Percentiles rank a stretch among this genome's conserved stretches.
Conservation (phyloP, 2,888 invertebrate species). For the Ceramica pisi region DNA sequence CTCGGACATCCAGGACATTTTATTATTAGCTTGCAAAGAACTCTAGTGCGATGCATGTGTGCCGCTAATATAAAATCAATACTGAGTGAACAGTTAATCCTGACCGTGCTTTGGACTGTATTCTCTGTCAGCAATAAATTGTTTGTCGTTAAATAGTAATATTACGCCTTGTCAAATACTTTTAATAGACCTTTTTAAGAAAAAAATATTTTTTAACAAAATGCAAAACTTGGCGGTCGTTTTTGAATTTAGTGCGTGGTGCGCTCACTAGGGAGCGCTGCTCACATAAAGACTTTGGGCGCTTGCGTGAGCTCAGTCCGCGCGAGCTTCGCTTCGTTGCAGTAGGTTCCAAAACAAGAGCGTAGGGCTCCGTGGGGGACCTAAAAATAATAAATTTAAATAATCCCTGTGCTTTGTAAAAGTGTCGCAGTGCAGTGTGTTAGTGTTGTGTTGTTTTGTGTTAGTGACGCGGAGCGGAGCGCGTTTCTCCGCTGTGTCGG, state of each 20-base stretch:
- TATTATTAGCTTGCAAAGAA: constrained; percentile 65
- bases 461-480: constrained; percentile 65
- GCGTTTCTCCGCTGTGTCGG: constrained; percentile 71
- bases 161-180: constrained; percentile 21
- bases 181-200: constrained; percentile 12
- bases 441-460: constrained; percentile 63
- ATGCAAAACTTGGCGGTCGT: constrained; percentile 80
- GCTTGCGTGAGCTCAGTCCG: constrained; percentile 79
- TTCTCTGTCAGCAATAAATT: constrained; percentile 30
- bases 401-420: constrained; percentile 62
- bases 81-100: constrained; percentile 66
- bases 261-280: constrained; percentile 73
- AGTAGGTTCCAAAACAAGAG: constrained; percentile 79
- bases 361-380: constrained; percentile 75
- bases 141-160: constrained; percentile 21
- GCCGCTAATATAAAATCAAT: constrained; percentile 85
- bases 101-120: constrained; percentile 32
- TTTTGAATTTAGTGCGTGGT: constrained; percentile 76
- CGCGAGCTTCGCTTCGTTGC: constrained; percentile 83
- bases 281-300: constrained; percentile 74
- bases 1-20: constrained; percentile 67
- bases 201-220: constrained; percentile 55
- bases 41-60: constrained; percentile 64
- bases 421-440: constrained; percentile 82
- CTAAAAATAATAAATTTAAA: constrained; percentile 64